Evolutionary conservation across 2,113 vertebrate species (phyloP).

Genomic region (Ptilorrhoa leucosticta): DNA sequence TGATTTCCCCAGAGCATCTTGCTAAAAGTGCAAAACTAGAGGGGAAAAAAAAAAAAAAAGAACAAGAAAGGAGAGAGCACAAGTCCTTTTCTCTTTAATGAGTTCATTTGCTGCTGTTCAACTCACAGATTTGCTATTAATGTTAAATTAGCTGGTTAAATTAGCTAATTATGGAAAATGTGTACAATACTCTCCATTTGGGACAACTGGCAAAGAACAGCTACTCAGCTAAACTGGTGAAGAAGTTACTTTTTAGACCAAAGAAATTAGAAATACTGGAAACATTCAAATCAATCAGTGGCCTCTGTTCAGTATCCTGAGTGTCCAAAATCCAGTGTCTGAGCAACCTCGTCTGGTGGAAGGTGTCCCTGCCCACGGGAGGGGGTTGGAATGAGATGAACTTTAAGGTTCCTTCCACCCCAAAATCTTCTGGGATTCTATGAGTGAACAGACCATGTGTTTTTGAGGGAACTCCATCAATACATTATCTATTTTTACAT

Average conservation of each 20-base stretch:
- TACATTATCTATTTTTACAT: background rate
- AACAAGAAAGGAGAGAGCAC: background rate
- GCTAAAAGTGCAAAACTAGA: background rate
- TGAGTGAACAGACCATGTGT: background rate
- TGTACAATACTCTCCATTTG: background rate
- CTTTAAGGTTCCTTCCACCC: background rate
- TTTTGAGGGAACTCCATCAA: background rate
- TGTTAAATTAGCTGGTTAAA: conserved; percentile 53
- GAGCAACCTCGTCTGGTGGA: background rate
- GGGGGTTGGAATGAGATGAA: background rate
- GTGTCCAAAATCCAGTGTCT: background rate
- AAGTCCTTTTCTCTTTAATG: conserved; percentile 14
- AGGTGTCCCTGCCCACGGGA: background rate
- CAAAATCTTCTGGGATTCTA: background rate
- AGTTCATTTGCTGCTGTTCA: conserved; percentile 32
- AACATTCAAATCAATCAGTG: background rate
- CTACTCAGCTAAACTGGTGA: background rate
- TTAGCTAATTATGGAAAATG: conserved; percentile 48
- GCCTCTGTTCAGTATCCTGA: background rate
- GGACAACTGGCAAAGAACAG: background rate
- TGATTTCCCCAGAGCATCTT: conserved; percentile 36
- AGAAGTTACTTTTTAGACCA: background rate
- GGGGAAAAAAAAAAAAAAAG: background rate
- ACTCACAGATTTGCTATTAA: conserved; percentile 29
- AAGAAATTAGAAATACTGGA: background rate